Conservation (phyloP, 1,140 invertebrate genomes). For the Monomorium pharaonis region DNA sequence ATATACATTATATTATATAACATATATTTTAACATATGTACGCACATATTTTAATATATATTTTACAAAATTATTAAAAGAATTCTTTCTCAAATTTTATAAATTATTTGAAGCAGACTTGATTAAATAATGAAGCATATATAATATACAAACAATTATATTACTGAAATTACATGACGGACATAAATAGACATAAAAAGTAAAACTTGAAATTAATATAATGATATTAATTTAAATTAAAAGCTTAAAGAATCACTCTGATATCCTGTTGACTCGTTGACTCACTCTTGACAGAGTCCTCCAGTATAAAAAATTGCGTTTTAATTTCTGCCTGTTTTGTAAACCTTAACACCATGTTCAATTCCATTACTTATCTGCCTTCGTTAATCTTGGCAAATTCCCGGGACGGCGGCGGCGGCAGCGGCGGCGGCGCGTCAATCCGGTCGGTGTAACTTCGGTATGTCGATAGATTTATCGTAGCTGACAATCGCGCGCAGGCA, state of each 20-base stretch:
- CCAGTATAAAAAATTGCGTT: neutral
- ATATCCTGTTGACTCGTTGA: neutral
- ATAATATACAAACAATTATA: neutral
- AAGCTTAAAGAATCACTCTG: neutral
- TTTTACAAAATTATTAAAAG: neutral
- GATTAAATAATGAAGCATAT: neutral
- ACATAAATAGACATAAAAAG: neutral
- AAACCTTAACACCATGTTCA: conserved; percentile 8
- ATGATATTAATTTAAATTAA: neutral
- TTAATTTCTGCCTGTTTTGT: neutral
- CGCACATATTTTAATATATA: neutral
- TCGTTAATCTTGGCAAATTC: conserved; percentile 66
- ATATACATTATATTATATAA: neutral
- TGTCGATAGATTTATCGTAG: conserved; percentile 66
- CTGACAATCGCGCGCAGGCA: conserved; percentile 21
- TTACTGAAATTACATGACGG: neutral
- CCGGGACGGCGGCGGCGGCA: neutral
- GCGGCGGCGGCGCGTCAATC: conserved; percentile 54
- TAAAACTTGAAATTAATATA: neutral
- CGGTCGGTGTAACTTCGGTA: conserved; percentile 50
- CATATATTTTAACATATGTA: neutral
- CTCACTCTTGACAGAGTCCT: neutral
- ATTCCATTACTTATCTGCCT: conserved; percentile 64
- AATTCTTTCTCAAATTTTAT: neutral
- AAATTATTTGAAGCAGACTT: neutral